These are phyloP conservation scores for Noctua janthe DNA, from an alignment of 2,888 invertebrate species.

Conservation along the genomic window DNA sequence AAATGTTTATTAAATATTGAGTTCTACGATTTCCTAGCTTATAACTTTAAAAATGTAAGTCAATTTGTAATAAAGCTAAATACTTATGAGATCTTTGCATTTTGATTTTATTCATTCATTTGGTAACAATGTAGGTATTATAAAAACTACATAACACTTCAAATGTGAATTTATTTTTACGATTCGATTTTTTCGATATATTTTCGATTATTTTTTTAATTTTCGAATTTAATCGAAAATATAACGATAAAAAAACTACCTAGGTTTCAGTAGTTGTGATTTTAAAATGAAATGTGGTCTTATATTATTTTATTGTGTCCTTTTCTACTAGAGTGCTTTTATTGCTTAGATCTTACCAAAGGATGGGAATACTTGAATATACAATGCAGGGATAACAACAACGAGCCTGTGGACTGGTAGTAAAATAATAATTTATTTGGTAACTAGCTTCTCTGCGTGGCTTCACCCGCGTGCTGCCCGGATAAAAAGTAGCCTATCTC, in stretches of 20 bases:
- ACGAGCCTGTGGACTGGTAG: slow-evolving; percentile 80
- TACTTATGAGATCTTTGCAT: slow-evolving; percentile 22
- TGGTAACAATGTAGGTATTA: neutral
- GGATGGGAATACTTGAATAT: slow-evolving; percentile 74
- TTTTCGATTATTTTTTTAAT: too few relatives aligned
- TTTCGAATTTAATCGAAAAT: slow-evolving; percentile 37
- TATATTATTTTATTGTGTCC: slow-evolving; percentile 35
- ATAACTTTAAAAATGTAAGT: slow-evolving; percentile 23
- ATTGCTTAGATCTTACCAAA: slow-evolving; percentile 32
- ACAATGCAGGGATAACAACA: slow-evolving; percentile 77
- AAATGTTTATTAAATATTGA: slow-evolving; percentile 7
- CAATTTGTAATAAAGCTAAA: slow-evolving; percentile 58
- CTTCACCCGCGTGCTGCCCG: neutral
- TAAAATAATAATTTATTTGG: neutral
- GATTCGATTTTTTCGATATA: slow-evolving; percentile 17
- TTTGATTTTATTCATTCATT: slow-evolving; percentile 44
- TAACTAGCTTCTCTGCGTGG: neutral
- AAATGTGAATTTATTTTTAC: slow-evolving; percentile 36
- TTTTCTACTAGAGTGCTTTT: slow-evolving; percentile 42
- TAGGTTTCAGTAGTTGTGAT: neutral
- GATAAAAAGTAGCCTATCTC: neutral
- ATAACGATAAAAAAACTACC: slow-evolving; percentile 31
- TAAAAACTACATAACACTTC: neutral
- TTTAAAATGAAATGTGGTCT: slow-evolving; percentile 43
- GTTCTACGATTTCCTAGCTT: slow-evolving; percentile 17